phyloP scores from a whole-genome alignment of 2,888 invertebrate species.

The Perizoma flavofasciatum region DNA sequence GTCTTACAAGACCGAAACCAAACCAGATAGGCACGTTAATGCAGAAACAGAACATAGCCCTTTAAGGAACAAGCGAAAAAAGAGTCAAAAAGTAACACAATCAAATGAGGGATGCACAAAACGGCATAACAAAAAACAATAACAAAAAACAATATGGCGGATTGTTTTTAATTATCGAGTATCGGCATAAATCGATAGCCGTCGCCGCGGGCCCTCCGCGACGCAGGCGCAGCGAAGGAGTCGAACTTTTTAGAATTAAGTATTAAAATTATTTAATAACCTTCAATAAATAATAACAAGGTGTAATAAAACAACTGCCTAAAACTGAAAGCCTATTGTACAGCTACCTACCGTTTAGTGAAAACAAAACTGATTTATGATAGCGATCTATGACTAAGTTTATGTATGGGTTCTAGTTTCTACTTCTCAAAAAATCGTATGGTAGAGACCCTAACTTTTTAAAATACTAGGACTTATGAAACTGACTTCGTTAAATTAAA shows the following conservation, averaged over 20 bases:
- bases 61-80: slow-evolving; percentile 61
- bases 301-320: no score
- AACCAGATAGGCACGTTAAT: slow-evolving; percentile 67
- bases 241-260: slow-evolving; percentile 34
- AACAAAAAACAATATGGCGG: slow-evolving; percentile 75
- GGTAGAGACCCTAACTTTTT: no score
- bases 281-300: no score
- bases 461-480: no score
- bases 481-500: no score
- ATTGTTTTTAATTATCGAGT: slow-evolving; percentile 85
- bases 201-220: slow-evolving; percentile 77
- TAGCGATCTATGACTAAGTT: no score
- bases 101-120: slow-evolving; percentile 83
- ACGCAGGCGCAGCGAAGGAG: slow-evolving; percentile 56
- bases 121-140: slow-evolving; percentile 63
- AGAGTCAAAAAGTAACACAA: slow-evolving; percentile 72
- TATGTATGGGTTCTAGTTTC: no score
- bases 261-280: background rate
- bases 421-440: no score
- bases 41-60: slow-evolving; percentile 59
- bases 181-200: slow-evolving; percentile 83
- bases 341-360: no score
- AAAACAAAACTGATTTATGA: no score
- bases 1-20: slow-evolving; percentile 65
- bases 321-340: no score